A percentile compares a stretch with the other conserved stretches of the same genome.
phyloP scores from a whole-genome alignment of 2,797 vertebrate genomes.

The Mormyrops boulengeri region DNA sequence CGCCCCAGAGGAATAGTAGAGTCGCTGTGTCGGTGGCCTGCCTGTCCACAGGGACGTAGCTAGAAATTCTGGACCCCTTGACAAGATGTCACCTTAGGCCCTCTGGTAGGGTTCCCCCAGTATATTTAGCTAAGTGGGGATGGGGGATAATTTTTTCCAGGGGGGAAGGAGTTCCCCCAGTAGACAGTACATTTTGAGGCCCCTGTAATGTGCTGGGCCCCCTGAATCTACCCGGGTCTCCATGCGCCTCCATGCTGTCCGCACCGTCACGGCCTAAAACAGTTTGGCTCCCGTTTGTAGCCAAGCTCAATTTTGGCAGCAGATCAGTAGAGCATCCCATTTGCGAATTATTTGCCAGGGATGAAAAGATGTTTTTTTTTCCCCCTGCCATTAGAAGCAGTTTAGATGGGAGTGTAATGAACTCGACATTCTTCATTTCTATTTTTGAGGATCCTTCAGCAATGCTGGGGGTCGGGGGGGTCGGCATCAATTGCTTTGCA shows the following conservation, averaged over 20 bases:
- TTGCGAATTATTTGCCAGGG: constrained; percentile 45
- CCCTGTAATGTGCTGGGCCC: too few species aligned
- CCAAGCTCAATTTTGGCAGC: constrained; percentile 42
- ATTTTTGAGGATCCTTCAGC: constrained; percentile 30
- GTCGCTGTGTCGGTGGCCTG: not conserved
- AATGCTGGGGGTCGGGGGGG: constrained; percentile 35
- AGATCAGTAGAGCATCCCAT: constrained; percentile 39
- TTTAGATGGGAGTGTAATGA: constrained; percentile 48
- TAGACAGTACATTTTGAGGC: too few species aligned
- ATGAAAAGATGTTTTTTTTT: constrained; percentile 34
- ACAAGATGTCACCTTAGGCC: not conserved
- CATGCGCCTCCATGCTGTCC: constrained; percentile 40
- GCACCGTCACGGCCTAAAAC: constrained; percentile 46
- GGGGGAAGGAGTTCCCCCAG: not conserved
- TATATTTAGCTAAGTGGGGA: not conserved
- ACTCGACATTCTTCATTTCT: constrained; percentile 49
- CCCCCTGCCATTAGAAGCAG: constrained; percentile 8
- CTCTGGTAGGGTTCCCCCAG: not conserved
- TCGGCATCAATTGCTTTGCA: constrained; percentile 53
- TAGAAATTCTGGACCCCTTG: not conserved
- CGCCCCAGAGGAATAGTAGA: not conserved
- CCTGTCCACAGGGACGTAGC: not conserved
- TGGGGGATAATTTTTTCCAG: not conserved
- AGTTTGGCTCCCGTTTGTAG: constrained; percentile 41
- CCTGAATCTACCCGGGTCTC: too few species aligned